Percentiles rank a stretch among this genome's conserved stretches.
These are phyloP conservation scores for Hyaena hyaena DNA, from an alignment of 2,113 vertebrate species.

Conservation along the genomic window DNA sequence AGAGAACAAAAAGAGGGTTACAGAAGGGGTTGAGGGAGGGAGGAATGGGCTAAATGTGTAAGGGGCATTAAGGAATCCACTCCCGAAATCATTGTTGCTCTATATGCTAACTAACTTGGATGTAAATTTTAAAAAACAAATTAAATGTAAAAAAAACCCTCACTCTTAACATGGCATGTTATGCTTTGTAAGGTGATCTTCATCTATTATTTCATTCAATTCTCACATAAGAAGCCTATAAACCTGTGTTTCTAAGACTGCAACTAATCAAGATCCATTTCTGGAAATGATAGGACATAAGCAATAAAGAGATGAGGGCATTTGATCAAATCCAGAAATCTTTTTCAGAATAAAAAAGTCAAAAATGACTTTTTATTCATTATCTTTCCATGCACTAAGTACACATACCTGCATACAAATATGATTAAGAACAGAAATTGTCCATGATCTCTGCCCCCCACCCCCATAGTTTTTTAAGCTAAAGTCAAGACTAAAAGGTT, in stretches of 20 bases:
- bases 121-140: too few relatives aligned
- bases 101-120: too few relatives aligned
- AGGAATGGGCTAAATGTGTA: too few relatives aligned
- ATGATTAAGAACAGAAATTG: constrained; percentile 22
- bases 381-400: constrained; percentile 31
- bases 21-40: too few relatives aligned
- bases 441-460: background rate
- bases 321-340: constrained; percentile 31
- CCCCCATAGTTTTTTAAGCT: constrained; percentile 1
- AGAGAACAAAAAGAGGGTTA: too few relatives aligned
- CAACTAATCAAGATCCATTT: constrained; percentile 21
- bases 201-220: background rate
- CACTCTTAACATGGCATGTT: background rate
- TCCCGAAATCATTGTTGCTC: too few relatives aligned
- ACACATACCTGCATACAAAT: background rate
- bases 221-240: background rate
- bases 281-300: background rate
- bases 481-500: constrained; percentile 39
- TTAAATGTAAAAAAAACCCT: background rate
- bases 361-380: background rate
- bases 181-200: constrained; percentile 36
- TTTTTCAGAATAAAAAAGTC: constrained; percentile 5
- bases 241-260: background rate
- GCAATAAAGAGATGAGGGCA: background rate
- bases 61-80: too few relatives aligned